Percentiles rank a stretch among this genome's conserved stretches.
phyloP scores from a whole-genome alignment of 2,797 vertebrate species.

The Toxotes lorentzi region DNA sequence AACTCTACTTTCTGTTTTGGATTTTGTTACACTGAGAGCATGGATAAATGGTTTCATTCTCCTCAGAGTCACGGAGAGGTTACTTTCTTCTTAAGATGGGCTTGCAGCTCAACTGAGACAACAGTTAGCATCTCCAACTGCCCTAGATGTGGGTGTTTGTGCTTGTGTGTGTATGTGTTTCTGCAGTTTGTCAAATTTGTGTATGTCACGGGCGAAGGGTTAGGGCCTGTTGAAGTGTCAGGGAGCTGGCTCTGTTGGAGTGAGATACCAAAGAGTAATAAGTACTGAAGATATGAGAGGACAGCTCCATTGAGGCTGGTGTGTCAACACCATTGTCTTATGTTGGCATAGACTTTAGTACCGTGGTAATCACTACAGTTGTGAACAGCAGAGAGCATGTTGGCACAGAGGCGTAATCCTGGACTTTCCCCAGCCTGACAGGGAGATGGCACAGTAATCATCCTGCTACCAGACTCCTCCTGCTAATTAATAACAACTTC shows the following conservation, averaged over 20 bases:
- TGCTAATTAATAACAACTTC: constrained; percentile 85
- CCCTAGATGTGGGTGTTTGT: constrained; percentile 38
- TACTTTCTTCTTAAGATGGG: constrained; percentile 46
- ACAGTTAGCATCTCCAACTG: constrained; percentile 49
- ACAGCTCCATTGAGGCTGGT: constrained; percentile 75
- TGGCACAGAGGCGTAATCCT: constrained; percentile 81
- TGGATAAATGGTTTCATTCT: constrained; percentile 45
- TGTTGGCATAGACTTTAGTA: constrained; percentile 68
- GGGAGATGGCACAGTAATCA: constrained; percentile 81
- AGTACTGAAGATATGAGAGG: constrained; percentile 67
- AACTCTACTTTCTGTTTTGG: constrained; percentile 32
- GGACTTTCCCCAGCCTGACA: constrained; percentile 75
- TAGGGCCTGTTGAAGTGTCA: constrained; percentile 70
- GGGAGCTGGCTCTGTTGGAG: constrained; percentile 72
- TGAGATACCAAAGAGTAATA: constrained; percentile 79
- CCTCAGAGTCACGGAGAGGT: constrained; percentile 56
- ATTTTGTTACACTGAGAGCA: constrained; percentile 33
- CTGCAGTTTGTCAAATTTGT: constrained; percentile 44
- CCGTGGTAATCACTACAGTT: constrained; percentile 71
- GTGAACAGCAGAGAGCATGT: constrained; percentile 72
- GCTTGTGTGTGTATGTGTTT: constrained; percentile 28
- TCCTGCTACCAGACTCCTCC: constrained; percentile 75
- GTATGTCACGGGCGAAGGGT: constrained; percentile 61
- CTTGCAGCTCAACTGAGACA: constrained; percentile 58
- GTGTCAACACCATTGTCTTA: constrained; percentile 71